These are phyloP conservation scores for Tenthredo livida DNA, from an alignment of 2,888 invertebrate species.

Conservation along the genomic window DNA sequence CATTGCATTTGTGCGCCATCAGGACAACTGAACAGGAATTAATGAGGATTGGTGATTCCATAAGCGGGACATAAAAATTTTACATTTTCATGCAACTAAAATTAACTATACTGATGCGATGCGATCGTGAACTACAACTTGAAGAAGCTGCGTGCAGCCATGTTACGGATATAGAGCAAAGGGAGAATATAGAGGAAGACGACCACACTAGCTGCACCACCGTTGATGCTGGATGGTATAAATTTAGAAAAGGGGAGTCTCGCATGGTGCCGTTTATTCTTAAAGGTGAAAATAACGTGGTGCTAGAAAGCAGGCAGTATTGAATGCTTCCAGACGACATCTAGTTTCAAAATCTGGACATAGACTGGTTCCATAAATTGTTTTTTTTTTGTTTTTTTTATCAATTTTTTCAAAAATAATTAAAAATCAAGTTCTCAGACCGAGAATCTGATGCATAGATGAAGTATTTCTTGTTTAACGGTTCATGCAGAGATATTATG, in stretches of 20 bases:
- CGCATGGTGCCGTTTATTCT: constrained; percentile 24
- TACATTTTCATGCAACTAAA: background rate
- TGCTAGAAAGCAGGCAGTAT: background rate
- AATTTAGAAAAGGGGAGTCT: constrained; percentile 47
- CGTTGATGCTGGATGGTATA: constrained; percentile 24
- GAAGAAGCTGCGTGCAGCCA: background rate
- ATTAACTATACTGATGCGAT: background rate
- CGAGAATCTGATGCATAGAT: background rate
- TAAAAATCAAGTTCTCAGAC: background rate
- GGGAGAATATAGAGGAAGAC: constrained; percentile 25
- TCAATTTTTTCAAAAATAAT: background rate
- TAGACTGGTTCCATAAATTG: background rate
- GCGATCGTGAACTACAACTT: constrained; percentile 43
- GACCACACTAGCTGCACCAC: background rate
- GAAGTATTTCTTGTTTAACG: background rate
- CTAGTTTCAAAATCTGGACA: background rate
- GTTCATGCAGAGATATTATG: background rate
- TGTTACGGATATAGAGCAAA: constrained; percentile 44
- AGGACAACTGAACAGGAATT: background rate
- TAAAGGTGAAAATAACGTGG: constrained; percentile 28
- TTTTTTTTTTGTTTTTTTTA: background rate
- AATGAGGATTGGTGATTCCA: background rate
- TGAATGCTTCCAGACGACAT: background rate
- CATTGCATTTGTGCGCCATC: no score
- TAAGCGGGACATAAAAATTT: background rate